These are phyloP conservation scores for Priocnemis perturbator DNA, from an alignment of 2,888 invertebrate species.

Conservation along the genomic window DNA sequence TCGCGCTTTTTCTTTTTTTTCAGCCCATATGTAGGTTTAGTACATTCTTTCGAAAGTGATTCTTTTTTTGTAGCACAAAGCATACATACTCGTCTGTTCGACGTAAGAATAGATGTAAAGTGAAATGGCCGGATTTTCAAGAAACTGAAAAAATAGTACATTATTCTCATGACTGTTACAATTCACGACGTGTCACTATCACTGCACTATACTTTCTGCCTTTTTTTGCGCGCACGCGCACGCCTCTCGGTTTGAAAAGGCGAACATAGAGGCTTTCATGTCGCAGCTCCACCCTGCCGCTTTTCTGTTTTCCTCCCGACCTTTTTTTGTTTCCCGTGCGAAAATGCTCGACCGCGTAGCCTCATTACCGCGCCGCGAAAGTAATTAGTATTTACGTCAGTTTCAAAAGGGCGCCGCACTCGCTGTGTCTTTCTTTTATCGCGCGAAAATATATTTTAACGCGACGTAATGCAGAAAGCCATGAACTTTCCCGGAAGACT, in stretches of 20 bases:
- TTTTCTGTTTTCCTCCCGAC: slow-evolving; percentile 23
- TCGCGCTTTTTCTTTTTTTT: neutral
- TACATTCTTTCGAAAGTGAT: no score
- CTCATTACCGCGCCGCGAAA: slow-evolving; percentile 35
- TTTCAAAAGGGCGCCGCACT: slow-evolving; percentile 42
- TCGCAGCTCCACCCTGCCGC: neutral
- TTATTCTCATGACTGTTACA: no score
- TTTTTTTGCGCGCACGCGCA: no score
- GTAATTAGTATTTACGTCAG: slow-evolving; percentile 60
- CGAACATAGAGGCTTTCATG: neutral
- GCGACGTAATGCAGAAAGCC: slow-evolving; percentile 45
- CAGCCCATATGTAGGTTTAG: no score
- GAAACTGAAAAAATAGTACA: no score
- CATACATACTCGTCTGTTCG: no score
- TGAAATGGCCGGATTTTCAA: no score
- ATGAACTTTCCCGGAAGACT: slow-evolving; percentile 47
- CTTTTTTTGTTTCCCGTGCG: slow-evolving; percentile 20
- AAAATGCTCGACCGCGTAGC: slow-evolving; percentile 42
- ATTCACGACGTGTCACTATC: no score
- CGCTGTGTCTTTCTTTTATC: slow-evolving; percentile 46
- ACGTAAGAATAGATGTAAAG: no score
- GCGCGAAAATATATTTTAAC: slow-evolving; percentile 48
- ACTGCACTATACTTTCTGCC: no score
- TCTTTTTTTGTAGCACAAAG: no score
- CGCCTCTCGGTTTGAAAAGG: neutral